phyloP scores from a whole-genome alignment of 1,140 invertebrate species.

The Laupala kohalensis region DNA sequence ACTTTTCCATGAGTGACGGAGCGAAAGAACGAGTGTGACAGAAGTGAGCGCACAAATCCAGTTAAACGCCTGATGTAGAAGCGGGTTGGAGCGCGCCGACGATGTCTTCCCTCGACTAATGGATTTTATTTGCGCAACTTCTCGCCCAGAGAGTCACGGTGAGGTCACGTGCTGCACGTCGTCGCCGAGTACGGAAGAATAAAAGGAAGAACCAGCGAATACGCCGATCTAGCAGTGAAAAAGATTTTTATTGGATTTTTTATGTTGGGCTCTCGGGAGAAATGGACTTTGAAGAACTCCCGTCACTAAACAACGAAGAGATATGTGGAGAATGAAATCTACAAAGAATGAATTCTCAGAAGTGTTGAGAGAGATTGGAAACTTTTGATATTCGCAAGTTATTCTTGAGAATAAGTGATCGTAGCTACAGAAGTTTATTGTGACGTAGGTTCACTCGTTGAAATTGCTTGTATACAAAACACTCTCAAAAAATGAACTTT shows the following conservation, averaged over 20 bases:
- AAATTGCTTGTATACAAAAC: no score
- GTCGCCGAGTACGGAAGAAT: no score
- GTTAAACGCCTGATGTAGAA: no score
- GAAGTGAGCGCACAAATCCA: neutral
- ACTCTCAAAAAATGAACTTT: no score
- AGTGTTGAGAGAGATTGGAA: neutral
- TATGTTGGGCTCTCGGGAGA: neutral
- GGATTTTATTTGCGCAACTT: neutral
- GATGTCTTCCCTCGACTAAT: neutral
- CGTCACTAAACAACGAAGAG: neutral
- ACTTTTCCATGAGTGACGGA: no score
- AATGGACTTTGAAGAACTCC: neutral
- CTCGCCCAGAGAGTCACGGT: no score
- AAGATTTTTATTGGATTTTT: neutral
- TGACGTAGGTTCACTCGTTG: no score
- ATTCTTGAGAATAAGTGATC: neutral
- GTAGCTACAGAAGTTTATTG: no score
- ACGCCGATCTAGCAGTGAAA: neutral
- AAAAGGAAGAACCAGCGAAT: no score
- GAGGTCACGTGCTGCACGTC: no score
- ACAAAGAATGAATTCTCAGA: neutral
- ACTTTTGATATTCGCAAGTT: neutral
- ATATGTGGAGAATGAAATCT: no score
- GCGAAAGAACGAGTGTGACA: neutral
- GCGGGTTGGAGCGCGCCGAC: neutral